phyloP scores from a whole-genome alignment of 2,888 invertebrate genomes.

The Melitaea athalia region DNA sequence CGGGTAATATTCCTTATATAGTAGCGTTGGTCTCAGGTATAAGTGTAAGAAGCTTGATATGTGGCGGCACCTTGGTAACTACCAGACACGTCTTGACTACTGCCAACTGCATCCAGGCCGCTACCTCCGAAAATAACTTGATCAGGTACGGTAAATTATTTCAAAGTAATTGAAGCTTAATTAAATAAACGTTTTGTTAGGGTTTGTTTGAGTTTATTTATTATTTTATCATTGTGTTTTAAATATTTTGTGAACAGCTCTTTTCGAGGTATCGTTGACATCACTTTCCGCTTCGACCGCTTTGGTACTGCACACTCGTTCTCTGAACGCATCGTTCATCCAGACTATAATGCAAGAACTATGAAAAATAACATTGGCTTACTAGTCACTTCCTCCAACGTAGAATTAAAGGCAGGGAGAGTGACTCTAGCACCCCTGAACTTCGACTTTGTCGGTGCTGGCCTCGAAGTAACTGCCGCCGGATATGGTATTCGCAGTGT shows the following conservation, averaged over 20 bases:
- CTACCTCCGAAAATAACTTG: no score
- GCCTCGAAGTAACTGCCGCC: constrained; percentile 40
- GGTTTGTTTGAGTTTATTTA: not conserved
- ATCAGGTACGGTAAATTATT: no score
- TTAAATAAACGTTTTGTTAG: no score
- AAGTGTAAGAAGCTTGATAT: no score
- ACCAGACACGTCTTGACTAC: no score
- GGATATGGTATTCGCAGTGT: constrained; percentile 49
- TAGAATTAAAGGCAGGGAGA: constrained; percentile 29
- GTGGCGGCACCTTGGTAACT: no score
- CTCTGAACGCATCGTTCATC: constrained; percentile 58
- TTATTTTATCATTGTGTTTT: not conserved
- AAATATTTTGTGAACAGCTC: not conserved
- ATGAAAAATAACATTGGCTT: constrained; percentile 52
- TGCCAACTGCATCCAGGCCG: no score
- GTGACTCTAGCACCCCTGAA: constrained; percentile 35
- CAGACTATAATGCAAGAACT: constrained; percentile 48
- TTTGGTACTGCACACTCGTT: constrained; percentile 34
- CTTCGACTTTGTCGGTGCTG: constrained; percentile 39
- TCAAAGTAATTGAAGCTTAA: no score
- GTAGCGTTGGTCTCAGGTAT: no score
- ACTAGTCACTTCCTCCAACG: constrained; percentile 38
- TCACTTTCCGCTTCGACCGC: constrained; percentile 44
- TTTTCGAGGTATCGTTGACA: not conserved
- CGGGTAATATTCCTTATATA: no score